Conservation (phyloP, 2,113 vertebrate species). For the Globicephala melas region DNA sequence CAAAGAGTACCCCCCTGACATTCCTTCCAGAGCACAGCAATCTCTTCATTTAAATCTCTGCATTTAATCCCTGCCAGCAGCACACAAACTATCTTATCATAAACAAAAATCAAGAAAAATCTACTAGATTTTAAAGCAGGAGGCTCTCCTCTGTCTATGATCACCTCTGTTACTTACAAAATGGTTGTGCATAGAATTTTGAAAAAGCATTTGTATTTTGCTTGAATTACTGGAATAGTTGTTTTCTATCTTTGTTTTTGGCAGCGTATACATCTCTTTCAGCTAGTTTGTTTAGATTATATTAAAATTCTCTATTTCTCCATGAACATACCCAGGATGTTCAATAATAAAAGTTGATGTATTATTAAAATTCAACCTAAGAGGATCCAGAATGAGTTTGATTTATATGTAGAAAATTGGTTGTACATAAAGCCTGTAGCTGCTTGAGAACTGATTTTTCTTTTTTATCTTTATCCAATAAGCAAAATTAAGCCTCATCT, state of each 20-base stretch:
- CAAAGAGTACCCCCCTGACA: background rate
- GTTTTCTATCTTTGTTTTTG: background rate
- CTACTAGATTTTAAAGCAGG: background rate
- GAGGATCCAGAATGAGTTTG: background rate
- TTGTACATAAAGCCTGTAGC: background rate
- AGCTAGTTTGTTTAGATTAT: constrained; percentile 12
- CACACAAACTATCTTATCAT: background rate
- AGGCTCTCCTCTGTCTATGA: background rate
- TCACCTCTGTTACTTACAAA: background rate
- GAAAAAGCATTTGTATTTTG: background rate
- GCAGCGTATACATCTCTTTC: background rate
- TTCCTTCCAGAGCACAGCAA: background rate
- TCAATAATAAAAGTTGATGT: background rate
- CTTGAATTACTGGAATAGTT: background rate
- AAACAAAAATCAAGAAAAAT: background rate
- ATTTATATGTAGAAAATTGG: constrained; percentile 15
- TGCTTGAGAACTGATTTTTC: background rate
- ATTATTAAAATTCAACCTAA: constrained; percentile 29
- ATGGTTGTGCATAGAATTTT: background rate
- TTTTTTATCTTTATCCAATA: background rate
- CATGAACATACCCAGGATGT: background rate
- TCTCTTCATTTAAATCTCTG: background rate
- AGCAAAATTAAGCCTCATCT: background rate
- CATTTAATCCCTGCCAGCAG: background rate
- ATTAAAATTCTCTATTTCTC: background rate